A percentile compares a stretch with the other conserved stretches of the same genome.
phyloP scores from a whole-genome alignment of 2,888 invertebrate genomes.

The Blomia tropicalis region DNA sequence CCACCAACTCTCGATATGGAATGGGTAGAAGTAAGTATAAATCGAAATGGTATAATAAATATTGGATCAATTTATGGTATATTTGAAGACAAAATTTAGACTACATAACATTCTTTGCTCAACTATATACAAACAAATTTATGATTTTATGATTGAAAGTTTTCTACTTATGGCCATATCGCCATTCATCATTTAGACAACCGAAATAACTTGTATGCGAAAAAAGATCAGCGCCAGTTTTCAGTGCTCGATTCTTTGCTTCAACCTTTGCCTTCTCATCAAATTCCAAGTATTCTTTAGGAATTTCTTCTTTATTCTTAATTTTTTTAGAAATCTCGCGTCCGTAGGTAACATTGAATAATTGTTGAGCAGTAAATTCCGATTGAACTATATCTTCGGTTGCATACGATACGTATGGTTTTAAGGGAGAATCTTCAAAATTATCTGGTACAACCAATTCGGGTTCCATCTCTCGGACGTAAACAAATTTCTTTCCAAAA shows the following conservation, averaged over 20 bases:
- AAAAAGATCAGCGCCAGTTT: constrained; percentile 26
- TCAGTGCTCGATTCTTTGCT: constrained; percentile 9
- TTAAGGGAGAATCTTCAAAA: constrained; percentile 57
- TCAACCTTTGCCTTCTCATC: constrained; percentile 15
- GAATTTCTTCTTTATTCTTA: constrained; percentile 19
- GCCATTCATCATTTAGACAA: constrained; percentile 1
- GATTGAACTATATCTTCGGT: constrained; percentile 55
- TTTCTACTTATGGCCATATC: neutral
- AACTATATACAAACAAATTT: neutral
- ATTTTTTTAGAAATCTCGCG: constrained; percentile 28
- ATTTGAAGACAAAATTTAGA: neutral
- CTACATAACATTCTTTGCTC: no score
- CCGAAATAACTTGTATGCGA: constrained; percentile 14
- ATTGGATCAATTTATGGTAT: no score
- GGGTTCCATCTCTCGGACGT: constrained; percentile 70
- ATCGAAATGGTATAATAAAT: neutral
- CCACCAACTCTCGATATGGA: constrained; percentile 59
- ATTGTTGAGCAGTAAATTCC: constrained; percentile 58
- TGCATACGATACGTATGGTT: constrained; percentile 85
- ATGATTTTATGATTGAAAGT: neutral
- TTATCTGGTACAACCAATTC: constrained; percentile 77
- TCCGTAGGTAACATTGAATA: constrained; percentile 28
- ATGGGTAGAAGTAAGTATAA: constrained; percentile 50
- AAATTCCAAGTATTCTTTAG: neutral
- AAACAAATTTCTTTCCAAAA: constrained; percentile 24